Evolutionary conservation across 2,888 invertebrate genomes (phyloP).

Genomic region (Nephrotoma appendiculata): DNA sequence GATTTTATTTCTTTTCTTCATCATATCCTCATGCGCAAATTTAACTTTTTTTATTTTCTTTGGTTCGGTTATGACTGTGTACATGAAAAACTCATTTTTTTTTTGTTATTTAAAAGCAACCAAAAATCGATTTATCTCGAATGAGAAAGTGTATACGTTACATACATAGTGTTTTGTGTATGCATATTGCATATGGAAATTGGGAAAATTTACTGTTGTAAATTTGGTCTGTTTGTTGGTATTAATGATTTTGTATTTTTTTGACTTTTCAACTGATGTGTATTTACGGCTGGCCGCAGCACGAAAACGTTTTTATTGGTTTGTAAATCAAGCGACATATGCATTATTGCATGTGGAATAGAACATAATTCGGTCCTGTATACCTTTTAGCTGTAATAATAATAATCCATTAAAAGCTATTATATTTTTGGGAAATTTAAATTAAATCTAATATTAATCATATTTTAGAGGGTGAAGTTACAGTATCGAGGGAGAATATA

Average conservation of each 20-base stretch:
- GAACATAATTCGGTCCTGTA: not conserved
- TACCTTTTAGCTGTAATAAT: not conserved
- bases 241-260: not conserved
- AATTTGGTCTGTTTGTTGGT: not conserved
- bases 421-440: not conserved
- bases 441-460: not conserved
- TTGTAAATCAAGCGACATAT: not conserved
- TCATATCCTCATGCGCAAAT: not conserved
- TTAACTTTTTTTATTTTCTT: not conserved
- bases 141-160: not conserved
- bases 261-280: not conserved
- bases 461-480: not conserved
- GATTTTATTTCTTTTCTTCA: not conserved
- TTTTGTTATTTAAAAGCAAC: not conserved
- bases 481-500: not conserved
- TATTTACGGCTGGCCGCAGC: not conserved
- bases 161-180: not conserved
- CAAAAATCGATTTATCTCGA: not conserved
- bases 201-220: not conserved
- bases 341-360: not conserved
- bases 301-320: not conserved
- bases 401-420: not conserved
- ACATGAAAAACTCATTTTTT: not conserved
- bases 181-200: not conserved
- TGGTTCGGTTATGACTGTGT: not conserved